These are phyloP conservation scores for Schizopygopsis pylzovi DNA, from an alignment of 2,797 vertebrate genomes.

Conservation along the genomic window DNA sequence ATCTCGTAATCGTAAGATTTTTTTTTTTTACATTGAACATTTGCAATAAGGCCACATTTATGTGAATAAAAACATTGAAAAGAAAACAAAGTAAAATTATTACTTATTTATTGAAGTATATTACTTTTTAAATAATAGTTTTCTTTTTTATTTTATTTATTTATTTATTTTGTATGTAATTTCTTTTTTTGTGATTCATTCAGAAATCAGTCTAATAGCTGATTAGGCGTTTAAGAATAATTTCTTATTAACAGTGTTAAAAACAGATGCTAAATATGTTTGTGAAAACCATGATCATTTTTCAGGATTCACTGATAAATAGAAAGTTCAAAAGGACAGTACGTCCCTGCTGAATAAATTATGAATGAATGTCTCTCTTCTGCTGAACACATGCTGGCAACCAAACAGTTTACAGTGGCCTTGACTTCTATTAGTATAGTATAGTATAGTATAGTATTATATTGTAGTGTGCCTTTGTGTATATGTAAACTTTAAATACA, in stretches of 20 bases:
- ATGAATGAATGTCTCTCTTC: not conserved
- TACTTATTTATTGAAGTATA: not conserved
- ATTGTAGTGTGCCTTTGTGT: not conserved
- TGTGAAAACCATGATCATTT: too few relatives aligned
- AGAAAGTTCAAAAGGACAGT: not conserved
- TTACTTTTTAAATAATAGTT: too few relatives aligned
- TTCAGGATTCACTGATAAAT: not conserved
- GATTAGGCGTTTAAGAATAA: not conserved
- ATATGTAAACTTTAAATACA: not conserved
- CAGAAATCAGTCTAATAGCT: not conserved
- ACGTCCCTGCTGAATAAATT: not conserved
- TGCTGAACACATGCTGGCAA: not conserved
- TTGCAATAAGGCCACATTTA: not conserved
- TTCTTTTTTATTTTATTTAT: too few relatives aligned
- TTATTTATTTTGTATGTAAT: too few relatives aligned
- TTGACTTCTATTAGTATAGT: too few relatives aligned
- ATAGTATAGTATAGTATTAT: not conserved
- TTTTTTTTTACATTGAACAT: not conserved
- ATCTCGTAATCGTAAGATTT: not conserved
- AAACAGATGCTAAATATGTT: too few relatives aligned
- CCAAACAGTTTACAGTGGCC: not conserved
- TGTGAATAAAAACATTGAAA: too few relatives aligned
- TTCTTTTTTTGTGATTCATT: not conserved
- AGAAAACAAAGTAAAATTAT: not conserved
- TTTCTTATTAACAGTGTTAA: not conserved